phyloP scores from a whole-genome alignment of 2,888 invertebrate genomes.

The Hymenopus coronatus region DNA sequence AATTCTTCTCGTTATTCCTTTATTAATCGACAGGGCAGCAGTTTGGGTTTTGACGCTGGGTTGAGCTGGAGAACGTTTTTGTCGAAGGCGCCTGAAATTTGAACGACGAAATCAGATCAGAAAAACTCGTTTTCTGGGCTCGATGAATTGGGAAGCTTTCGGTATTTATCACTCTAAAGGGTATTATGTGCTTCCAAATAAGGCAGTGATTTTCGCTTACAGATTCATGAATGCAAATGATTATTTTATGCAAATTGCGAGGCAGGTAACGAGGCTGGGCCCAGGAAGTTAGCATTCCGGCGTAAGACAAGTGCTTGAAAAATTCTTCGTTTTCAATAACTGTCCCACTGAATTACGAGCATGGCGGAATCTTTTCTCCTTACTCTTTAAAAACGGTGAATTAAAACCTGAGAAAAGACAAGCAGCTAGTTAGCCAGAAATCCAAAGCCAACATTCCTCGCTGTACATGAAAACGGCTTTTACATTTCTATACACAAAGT shows the following conservation, averaged over 20 bases:
- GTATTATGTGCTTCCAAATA: background rate
- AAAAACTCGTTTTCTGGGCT: background rate
- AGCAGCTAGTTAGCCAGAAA: background rate
- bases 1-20: too few relatives aligned
- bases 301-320: background rate
- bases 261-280: background rate
- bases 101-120: background rate
- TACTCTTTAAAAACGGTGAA: background rate
- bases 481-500: background rate
- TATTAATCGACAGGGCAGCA: too few relatives aligned
- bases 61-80: background rate
- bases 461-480: too few relatives aligned
- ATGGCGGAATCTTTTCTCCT: background rate
- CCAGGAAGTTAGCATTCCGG: background rate
- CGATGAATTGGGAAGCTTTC: background rate
- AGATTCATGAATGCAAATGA: background rate
- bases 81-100: background rate
- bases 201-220: background rate
- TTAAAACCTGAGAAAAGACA: background rate
- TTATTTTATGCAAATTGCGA: background rate
- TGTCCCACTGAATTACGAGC: background rate
- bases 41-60: too few relatives aligned
- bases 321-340: background rate
- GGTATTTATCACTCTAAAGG: background rate
- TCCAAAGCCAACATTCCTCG: background rate